Evolutionary conservation across 2,797 vertebrate species (phyloP).

Genomic region (Tauraco hartlaubi): DNA sequence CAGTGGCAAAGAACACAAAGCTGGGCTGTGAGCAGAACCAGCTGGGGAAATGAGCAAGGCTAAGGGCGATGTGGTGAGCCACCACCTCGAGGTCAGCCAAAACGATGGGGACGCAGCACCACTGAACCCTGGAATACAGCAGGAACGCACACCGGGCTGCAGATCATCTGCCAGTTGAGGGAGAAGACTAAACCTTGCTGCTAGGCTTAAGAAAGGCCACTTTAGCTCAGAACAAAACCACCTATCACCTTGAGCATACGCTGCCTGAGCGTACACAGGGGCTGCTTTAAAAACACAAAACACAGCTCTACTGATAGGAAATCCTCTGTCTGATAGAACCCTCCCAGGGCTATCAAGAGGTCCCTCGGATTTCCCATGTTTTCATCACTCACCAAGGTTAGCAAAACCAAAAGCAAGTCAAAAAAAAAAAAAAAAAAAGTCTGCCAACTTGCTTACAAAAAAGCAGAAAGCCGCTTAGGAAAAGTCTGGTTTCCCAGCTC

Average conservation of each 20-base stretch:
- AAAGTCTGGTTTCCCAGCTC: neutral
- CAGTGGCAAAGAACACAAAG: neutral
- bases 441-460: neutral
- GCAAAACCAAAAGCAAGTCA: neutral
- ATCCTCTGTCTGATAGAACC: rapidly evolving
- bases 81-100: neutral
- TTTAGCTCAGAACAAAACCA: neutral
- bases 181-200: neutral
- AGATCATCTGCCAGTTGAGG: neutral
- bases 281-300: neutral
- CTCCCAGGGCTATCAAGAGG: neutral
- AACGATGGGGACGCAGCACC: rapidly evolving
- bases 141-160: neutral
- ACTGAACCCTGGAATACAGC: neutral
- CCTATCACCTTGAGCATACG: rapidly evolving
- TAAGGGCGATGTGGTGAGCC: neutral
- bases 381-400: neutral
- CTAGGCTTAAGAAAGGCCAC: neutral
- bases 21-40: neutral
- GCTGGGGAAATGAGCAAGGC: neutral
- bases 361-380: neutral
- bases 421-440: too few species aligned
- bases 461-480: neutral
- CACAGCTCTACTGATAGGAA: rapidly evolving
- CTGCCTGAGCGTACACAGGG: rapidly evolving